Conservation (phyloP, 1,140 invertebrate genomes). For the Dufourea novaeangliae region DNA sequence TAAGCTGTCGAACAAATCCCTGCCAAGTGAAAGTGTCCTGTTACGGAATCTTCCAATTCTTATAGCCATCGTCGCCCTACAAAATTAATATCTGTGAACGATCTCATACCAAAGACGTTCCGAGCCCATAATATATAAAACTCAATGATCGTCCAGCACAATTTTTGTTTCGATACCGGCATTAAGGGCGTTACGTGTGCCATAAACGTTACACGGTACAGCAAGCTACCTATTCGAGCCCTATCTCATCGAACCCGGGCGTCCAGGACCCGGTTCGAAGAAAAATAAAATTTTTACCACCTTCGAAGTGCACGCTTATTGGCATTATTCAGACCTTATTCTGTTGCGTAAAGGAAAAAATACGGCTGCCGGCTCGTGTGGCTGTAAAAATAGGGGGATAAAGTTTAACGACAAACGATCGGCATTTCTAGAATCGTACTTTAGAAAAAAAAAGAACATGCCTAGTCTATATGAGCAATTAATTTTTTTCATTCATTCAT, state of each 20-base stretch:
- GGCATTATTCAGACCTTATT: slow-evolving; percentile 30
- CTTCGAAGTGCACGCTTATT: slow-evolving; percentile 13
- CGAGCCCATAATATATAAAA: not conserved
- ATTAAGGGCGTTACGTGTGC: slow-evolving; percentile 32
- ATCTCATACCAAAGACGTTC: not conserved
- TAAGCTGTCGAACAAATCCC: too few species aligned
- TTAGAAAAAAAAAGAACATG: not conserved
- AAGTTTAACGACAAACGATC: slow-evolving; percentile 20
- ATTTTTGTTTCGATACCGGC: slow-evolving; percentile 12
- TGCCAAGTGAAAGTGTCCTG: too few species aligned
- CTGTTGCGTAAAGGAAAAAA: not conserved
- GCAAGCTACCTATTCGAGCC: not conserved
- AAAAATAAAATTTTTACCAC: slow-evolving; percentile 46
- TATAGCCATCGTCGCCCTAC: too few species aligned
- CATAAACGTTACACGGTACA: slow-evolving; percentile 25
- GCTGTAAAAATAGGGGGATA: slow-evolving; percentile 2
- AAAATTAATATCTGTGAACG: not conserved
- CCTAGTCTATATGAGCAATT: not conserved
- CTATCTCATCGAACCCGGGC: not conserved
- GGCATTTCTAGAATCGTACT: slow-evolving; percentile 9
- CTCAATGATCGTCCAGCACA: not conserved
- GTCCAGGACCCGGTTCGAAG: not conserved
- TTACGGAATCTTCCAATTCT: too few species aligned
- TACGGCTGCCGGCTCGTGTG: not conserved
- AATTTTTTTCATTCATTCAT: not conserved